Conservation (phyloP, 2,888 invertebrate species). For the Aromia moschata region DNA sequence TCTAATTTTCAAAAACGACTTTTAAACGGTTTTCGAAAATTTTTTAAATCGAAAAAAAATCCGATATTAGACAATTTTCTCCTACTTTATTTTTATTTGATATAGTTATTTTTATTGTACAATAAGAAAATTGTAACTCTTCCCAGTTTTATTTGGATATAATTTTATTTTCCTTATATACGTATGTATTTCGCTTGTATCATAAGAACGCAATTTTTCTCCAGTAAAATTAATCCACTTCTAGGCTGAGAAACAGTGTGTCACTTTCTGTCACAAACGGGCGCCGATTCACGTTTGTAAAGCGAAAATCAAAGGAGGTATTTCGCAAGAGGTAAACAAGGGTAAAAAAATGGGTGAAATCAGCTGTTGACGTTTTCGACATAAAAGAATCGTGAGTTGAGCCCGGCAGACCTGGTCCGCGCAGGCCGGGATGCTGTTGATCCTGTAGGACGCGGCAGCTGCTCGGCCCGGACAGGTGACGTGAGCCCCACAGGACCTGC, state of each 20-base stretch:
- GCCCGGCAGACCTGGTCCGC: slow-evolving; percentile 28
- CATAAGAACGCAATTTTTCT: no score
- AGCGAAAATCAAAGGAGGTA: not conserved
- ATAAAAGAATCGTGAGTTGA: slow-evolving; percentile 24
- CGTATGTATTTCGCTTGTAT: no score
- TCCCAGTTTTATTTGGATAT: no score
- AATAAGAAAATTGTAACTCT: no score
- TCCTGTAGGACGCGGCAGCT: slow-evolving; percentile 31
- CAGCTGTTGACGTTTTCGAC: slow-evolving; percentile 33
- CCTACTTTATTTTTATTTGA: no score
- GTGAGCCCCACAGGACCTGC: slow-evolving; percentile 36
- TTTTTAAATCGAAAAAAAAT: no score
- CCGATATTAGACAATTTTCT: no score
- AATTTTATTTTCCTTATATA: no score
- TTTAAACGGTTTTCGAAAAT: no score
- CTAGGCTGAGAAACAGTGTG: not conserved
- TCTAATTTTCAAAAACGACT: no score
- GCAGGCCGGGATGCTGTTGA: slow-evolving; percentile 31
- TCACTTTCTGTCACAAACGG: not conserved
- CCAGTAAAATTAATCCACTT: not conserved
- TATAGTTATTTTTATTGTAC: no score
- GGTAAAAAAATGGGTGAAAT: slow-evolving; percentile 23
- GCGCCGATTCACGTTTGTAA: not conserved
- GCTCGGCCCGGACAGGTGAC: slow-evolving; percentile 37
- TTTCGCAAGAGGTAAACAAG: slow-evolving; percentile 22